Base-by-base conservation (phyloP, 1,140 invertebrate species). In the Vanessa tameamea region DNA sequence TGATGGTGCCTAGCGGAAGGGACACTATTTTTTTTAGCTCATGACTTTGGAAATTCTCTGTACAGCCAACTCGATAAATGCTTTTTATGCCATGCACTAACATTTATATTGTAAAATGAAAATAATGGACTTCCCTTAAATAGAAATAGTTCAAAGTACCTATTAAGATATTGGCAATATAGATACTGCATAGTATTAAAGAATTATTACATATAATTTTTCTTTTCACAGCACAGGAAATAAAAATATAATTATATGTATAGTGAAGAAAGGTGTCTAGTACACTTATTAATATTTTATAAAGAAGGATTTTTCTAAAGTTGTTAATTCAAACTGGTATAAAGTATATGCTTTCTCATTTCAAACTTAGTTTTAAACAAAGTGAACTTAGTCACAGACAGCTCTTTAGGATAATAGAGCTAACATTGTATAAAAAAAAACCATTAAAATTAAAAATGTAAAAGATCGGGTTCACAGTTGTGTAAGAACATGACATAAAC, bases 401-500 rank as follows among this genome's bases (percentile, higher is more conserved):
- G 85, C 90, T 92, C 89, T 83, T 73, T 84, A 87, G 81, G 78
- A 73, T 82, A 81, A 64, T 31, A 59, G 87, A 88, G 90, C 84
- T 84, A 85, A 87, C 80, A 86, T 82, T 89, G 85, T 90, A 90
- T 89, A 87, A 87, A 83, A 87, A 87, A 83, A 86, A 87, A 83
- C 76, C 75, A 88, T 86, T 89, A 92, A 90, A 91, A 89, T 85
- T 86, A 82, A 88, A 89, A 89, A 90, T 88, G 79, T 85, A 83
- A 86, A 90, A 81, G 85, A 79, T 89, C 86, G 83, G 85, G 85
- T 88, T 90, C 15, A 57, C 51, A 83, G 77, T 81, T 84, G 72
- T 86, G 78, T 83, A 72, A 74, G 73, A 71, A 82, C 78, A 80
- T 86, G 82, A 89, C 87, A 89, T 89, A 90, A 92, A 92, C 88